phyloP scores from a whole-genome alignment of 2,797 vertebrate genomes.

The Chlorospingus semifuscus region DNA sequence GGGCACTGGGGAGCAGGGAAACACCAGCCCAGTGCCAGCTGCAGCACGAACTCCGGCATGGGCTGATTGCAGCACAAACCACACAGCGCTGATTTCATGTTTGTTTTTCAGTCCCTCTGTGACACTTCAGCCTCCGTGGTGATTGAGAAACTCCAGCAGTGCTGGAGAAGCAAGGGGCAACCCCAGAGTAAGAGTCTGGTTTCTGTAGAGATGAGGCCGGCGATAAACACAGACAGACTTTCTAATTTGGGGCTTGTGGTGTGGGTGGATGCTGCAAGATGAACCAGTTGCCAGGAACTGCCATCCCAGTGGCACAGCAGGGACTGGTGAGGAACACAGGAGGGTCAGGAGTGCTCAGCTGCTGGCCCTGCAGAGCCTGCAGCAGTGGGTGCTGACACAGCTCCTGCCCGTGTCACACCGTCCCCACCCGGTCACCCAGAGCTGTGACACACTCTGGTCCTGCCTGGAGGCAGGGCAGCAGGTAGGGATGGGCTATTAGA shows the following conservation, averaged over 20 bases:
- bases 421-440: rapidly evolving
- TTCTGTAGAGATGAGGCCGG: not conserved
- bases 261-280: not conserved
- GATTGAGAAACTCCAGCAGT: not conserved
- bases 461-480: not conserved
- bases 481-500: not conserved
- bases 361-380: rapidly evolving
- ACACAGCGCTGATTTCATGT: not conserved
- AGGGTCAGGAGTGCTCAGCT: not conserved
- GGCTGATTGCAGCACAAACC: not conserved
- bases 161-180: not conserved
- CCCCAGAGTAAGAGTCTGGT: not conserved
- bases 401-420: rapidly evolving
- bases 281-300: not conserved
- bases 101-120: not conserved
- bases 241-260: not conserved
- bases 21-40: rapidly evolving
- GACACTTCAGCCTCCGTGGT: rapidly evolving
- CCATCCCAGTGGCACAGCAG: rapidly evolving
- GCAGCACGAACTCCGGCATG: rapidly evolving
- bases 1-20: not conserved
- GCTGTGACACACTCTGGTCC: not conserved
- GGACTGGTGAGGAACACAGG: not conserved
- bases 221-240: not conserved
- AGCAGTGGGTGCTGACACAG: not conserved